These are phyloP conservation scores for Linnaemya tessellans DNA, from an alignment of 2,888 invertebrate species.

Conservation along the genomic window DNA sequence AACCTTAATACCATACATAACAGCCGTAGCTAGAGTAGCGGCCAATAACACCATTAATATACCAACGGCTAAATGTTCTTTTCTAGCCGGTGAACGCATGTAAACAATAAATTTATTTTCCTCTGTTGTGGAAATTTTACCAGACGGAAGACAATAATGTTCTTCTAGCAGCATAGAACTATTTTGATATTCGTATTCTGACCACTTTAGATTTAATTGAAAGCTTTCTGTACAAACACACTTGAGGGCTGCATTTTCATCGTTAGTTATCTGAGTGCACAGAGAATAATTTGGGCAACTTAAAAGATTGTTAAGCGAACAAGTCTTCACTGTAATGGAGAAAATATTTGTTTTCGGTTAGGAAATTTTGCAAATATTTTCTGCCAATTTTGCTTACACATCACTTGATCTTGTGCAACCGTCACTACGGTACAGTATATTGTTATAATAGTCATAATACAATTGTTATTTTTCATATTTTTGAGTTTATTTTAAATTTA, in stretches of 20 bases:
- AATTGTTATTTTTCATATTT: constrained; percentile 10
- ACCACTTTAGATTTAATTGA: constrained; percentile 73
- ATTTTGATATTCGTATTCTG: constrained; percentile 34
- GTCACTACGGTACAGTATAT: not conserved
- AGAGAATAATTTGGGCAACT: constrained; percentile 51
- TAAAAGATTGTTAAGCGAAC: constrained; percentile 32
- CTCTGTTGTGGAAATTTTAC: not conserved
- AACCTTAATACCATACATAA: constrained; percentile 71
- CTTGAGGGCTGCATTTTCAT: constrained; percentile 29
- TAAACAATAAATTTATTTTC: constrained; percentile 62
- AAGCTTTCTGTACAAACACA: constrained; percentile 75
- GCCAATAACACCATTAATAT: constrained; percentile 73
- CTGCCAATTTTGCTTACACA: constrained; percentile 38
- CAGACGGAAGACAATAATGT: constrained; percentile 34
- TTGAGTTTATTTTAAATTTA: constrained; percentile 12
- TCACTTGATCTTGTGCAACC: constrained; percentile 10
- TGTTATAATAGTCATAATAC: not conserved
- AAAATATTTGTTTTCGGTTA: not conserved
- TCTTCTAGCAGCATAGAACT: not conserved
- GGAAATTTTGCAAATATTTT: constrained; percentile 7
- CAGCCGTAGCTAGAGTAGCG: constrained; percentile 66
- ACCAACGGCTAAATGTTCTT: constrained; percentile 70
- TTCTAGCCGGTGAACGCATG: constrained; percentile 65
- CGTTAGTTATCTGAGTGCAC: constrained; percentile 31
- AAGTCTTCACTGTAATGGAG: constrained; percentile 52